These are phyloP conservation scores for Eristalis tenax DNA, from an alignment of 2,888 invertebrate genomes.

Conservation along the genomic window DNA sequence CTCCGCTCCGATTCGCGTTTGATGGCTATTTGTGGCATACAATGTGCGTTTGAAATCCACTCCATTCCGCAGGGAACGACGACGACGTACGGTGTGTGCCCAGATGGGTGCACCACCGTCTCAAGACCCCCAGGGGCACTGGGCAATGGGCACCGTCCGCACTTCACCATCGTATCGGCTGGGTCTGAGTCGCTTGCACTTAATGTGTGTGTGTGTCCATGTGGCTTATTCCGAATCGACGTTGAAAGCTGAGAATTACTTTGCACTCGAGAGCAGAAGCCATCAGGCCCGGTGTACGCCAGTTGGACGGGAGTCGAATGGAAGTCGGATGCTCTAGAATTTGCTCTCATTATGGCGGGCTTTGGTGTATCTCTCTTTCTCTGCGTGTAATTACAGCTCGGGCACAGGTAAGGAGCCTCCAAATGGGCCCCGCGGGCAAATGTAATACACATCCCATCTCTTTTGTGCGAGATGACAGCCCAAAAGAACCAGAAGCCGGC, in stretches of 20 bases:
- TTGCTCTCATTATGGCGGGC: slow-evolving; percentile 59
- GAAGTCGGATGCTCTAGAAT: slow-evolving; percentile 42
- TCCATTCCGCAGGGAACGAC: slow-evolving; percentile 2
- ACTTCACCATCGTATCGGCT: slow-evolving; percentile 28
- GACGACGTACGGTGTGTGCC: neutral
- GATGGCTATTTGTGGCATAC: slow-evolving; percentile 50
- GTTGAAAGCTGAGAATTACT: slow-evolving; percentile 57
- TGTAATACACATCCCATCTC: slow-evolving; percentile 40
- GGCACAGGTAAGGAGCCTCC: slow-evolving; percentile 42
- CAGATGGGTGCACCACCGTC: slow-evolving; percentile 29
- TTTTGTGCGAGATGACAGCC: slow-evolving; percentile 68
- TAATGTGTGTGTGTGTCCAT: slow-evolving; percentile 12
- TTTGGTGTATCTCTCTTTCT: neutral
- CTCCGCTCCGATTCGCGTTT: slow-evolving; percentile 38
- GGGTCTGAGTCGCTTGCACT: slow-evolving; percentile 16
- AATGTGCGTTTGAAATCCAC: slow-evolving; percentile 42
- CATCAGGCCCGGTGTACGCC: neutral
- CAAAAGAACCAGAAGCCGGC: slow-evolving; percentile 62
- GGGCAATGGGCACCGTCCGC: slow-evolving; percentile 58
- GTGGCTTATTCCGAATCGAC: slow-evolving; percentile 60
- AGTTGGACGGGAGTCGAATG: neutral
- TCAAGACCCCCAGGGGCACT: slow-evolving; percentile 25
- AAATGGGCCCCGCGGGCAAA: slow-evolving; percentile 22
- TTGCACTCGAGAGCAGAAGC: slow-evolving; percentile 17
- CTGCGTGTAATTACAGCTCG: slow-evolving; percentile 59